Conservation (phyloP, 1,140 invertebrate genomes). For the Saccostrea glomerata region DNA sequence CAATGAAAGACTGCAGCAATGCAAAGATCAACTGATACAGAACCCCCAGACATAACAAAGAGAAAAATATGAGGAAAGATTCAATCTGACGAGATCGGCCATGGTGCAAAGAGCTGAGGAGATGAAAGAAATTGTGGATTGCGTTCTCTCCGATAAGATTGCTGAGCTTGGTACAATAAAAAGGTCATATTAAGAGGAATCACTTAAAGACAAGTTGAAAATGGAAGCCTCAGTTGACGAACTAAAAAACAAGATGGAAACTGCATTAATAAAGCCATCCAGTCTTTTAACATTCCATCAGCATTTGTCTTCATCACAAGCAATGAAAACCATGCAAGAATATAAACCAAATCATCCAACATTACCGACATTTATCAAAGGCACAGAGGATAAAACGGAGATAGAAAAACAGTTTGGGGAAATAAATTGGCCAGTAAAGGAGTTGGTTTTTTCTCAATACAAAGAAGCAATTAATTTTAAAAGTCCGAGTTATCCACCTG, state of each 20-base stretch:
- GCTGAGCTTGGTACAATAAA: background rate
- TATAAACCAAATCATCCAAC: background rate
- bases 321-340: background rate
- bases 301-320: too few relatives aligned
- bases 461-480: too few relatives aligned
- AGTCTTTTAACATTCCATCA: too few relatives aligned
- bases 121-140: background rate
- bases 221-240: background rate
- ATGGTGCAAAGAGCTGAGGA: background rate
- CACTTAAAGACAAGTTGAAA: background rate
- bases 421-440: background rate
- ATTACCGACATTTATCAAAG: background rate
- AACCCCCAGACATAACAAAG: background rate
- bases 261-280: background rate
- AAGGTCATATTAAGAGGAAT: background rate
- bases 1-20: too few relatives aligned
- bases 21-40: background rate
- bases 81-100: background rate
- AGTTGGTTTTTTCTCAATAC: background rate
- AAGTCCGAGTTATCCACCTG: too few relatives aligned
- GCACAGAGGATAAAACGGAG: background rate
- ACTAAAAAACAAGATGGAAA: background rate
- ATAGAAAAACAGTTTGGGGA: background rate
- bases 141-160: background rate
- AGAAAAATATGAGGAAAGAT: background rate